Evolutionary conservation across 1,140 invertebrate genomes (phyloP).

Genomic region (Drosophila bocki): DNA sequence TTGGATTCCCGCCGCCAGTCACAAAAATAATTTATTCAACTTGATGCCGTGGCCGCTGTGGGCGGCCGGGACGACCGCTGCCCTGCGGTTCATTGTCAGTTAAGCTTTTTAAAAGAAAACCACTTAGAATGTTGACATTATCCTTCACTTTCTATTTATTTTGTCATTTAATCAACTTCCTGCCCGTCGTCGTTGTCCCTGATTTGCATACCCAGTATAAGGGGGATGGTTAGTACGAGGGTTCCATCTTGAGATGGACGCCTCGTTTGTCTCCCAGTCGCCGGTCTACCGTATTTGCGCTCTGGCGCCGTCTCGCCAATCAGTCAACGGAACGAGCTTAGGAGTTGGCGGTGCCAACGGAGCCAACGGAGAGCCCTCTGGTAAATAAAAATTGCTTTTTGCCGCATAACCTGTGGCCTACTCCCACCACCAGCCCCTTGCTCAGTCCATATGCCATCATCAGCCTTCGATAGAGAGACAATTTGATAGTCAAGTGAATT

Average conservation of each 20-base stretch:
- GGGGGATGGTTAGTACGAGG: constrained; percentile 13
- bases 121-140: constrained; percentile 84
- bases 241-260: constrained; percentile 73
- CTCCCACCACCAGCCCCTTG: not conserved
- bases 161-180: constrained; percentile 84
- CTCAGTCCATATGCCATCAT: constrained; percentile 7
- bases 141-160: constrained; percentile 84
- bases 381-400: constrained; percentile 79
- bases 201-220: constrained; percentile 69
- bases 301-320: constrained; percentile 67
- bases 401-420: constrained; percentile 72
- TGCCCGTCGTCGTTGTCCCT: constrained; percentile 52
- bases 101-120: constrained; percentile 84
- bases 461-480: constrained; percentile 51
- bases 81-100: constrained; percentile 83
- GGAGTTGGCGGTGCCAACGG: constrained; percentile 7
- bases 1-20: constrained; percentile 39
- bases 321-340: constrained; percentile 53
- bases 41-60: constrained; percentile 60
- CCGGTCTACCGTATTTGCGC: constrained; percentile 51
- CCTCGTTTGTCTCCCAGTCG: constrained; percentile 42
- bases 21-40: constrained; percentile 82
- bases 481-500: constrained; percentile 58
- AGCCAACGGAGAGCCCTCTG: constrained; percentile 20
- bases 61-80: constrained; percentile 55